phyloP scores from a whole-genome alignment of 2,888 invertebrate species.

The Vanessa cardui region DNA sequence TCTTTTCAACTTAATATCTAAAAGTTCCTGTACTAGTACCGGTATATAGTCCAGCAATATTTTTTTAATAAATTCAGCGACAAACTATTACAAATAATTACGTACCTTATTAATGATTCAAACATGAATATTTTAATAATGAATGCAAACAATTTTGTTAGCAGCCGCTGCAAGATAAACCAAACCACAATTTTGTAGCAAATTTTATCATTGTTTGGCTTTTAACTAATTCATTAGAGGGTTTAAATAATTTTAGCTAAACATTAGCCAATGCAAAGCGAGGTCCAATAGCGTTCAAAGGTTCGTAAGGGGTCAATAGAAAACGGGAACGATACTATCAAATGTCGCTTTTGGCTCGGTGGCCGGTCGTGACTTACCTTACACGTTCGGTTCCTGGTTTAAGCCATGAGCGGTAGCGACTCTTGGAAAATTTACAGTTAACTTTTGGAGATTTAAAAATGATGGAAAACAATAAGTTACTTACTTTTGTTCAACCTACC shows the following conservation, averaged over 20 bases:
- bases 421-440: conserved; percentile 1
- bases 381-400: conserved; percentile 52
- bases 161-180: conserved; percentile 27
- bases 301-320: conserved; percentile 65
- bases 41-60: background rate
- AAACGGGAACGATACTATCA: conserved; percentile 78
- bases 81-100: background rate
- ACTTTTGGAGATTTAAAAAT: background rate
- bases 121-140: conserved; percentile 13
- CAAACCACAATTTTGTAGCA: conserved; percentile 29
- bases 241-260: conserved; percentile 28
- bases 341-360: conserved; percentile 75
- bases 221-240: conserved; percentile 23
- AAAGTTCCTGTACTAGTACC: too few species aligned
- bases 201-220: conserved; percentile 33
- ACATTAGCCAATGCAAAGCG: conserved; percentile 53
- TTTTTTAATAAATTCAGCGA: background rate
- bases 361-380: conserved; percentile 80
- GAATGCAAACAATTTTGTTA: conserved; percentile 15
- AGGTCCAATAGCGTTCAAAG: conserved; percentile 55
- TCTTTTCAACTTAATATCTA: too few species aligned
- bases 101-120: conserved; percentile 2
- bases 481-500: background rate
- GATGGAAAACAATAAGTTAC: too few species aligned
- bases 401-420: conserved; percentile 45